Percentiles rank a stretch among this genome's conserved stretches.
Evolutionary conservation across 2,888 invertebrate genomes (phyloP).

Genomic region (Lomographa bimaculata): DNA sequence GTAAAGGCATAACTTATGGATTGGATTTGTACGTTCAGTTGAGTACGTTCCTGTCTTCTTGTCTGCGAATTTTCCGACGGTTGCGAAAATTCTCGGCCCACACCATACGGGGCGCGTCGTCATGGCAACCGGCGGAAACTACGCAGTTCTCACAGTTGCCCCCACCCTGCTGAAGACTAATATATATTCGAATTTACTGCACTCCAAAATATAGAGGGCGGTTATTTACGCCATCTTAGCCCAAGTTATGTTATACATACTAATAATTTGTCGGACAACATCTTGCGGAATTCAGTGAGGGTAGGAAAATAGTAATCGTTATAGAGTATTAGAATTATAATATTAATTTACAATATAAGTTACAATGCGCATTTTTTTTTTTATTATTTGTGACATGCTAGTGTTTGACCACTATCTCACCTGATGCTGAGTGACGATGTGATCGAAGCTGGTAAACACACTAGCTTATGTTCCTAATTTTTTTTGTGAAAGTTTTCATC

Average conservation of each 20-base stretch:
- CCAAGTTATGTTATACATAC: slow-evolving; percentile 15
- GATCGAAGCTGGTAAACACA: too few relatives aligned
- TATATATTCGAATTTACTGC: slow-evolving; percentile 41
- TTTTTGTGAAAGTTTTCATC: too few relatives aligned
- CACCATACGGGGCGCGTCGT: slow-evolving; percentile 72
- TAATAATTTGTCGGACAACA: slow-evolving; percentile 14
- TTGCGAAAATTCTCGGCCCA: slow-evolving; percentile 46
- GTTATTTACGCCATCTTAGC: slow-evolving; percentile 35
- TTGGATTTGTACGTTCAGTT: slow-evolving; percentile 40
- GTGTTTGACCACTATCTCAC: too few relatives aligned
- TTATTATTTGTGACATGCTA: too few relatives aligned
- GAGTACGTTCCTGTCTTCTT: slow-evolving; percentile 32
- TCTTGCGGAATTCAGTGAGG: slow-evolving; percentile 2
- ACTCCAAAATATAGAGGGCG: slow-evolving; percentile 37
- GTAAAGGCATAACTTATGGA: slow-evolving; percentile 56
- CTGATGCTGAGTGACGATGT: too few relatives aligned
- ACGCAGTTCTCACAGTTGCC: slow-evolving; percentile 68
- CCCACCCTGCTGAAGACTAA: slow-evolving; percentile 37
- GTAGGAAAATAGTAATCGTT: slow-evolving; percentile 1
- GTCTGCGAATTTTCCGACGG: slow-evolving; percentile 59
- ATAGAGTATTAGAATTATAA: too few relatives aligned
- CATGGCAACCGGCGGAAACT: slow-evolving; percentile 76
- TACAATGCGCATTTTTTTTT: too few relatives aligned
- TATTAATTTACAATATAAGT: too few relatives aligned
- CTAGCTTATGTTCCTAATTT: too few relatives aligned